phyloP scores from a whole-genome alignment of 23 tunicate genomes.

The Botrylloides violaceus region DNA sequence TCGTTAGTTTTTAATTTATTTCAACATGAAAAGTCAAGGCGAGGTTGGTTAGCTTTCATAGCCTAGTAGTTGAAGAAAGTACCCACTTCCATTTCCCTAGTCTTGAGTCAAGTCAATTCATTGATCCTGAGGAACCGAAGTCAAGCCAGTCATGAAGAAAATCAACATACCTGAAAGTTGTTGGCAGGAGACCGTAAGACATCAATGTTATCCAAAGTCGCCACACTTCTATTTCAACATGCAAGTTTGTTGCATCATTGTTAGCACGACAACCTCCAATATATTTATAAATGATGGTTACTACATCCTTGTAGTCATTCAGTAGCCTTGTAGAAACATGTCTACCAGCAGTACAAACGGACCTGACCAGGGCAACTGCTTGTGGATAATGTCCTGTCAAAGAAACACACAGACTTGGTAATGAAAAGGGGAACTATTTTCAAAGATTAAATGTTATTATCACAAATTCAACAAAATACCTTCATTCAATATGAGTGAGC shows the following conservation, averaged over 20 bases:
- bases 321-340: conserved; percentile 34
- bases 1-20: no score
- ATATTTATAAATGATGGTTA: not conserved
- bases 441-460: no score
- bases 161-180: conserved; percentile 28
- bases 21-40: no score
- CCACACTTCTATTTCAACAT: conserved; percentile 28
- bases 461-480: not conserved
- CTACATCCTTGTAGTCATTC: not conserved
- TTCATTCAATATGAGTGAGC: not conserved
- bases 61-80: no score
- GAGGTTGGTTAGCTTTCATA: no score
- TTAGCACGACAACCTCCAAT: not conserved
- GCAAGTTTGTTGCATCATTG: not conserved
- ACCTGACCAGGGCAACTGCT: conserved; percentile 23
- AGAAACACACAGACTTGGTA: no score
- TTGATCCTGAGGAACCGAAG: no score
- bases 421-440: no score
- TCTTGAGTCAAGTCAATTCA: no score
- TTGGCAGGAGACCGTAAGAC: conserved; percentile 40
- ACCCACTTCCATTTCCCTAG: no score
- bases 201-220: conserved; percentile 39
- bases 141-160: no score
- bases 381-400: conserved; percentile 2
- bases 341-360: conserved; percentile 35